These are phyloP conservation scores for Drosophila mulleri DNA, from an alignment of 2,888 invertebrate species.

Conservation along the genomic window DNA sequence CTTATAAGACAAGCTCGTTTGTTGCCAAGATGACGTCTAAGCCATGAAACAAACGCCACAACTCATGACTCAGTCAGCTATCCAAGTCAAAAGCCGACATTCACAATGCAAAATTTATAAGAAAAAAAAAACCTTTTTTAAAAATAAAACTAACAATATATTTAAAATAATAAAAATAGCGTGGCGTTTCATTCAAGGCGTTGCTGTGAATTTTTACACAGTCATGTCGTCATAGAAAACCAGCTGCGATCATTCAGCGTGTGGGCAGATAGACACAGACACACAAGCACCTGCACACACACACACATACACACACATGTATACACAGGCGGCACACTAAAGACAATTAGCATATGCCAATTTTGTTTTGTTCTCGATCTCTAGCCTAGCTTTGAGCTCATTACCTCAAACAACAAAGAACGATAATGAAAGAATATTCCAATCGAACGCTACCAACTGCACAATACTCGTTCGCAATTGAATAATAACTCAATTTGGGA, in stretches of 20 bases:
- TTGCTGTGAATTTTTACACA: constrained; percentile 44
- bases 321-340: constrained; percentile 22
- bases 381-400: constrained; percentile 30
- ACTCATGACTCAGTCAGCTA: constrained; percentile 51
- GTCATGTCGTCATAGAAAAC: constrained; percentile 61
- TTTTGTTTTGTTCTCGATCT: constrained; percentile 57
- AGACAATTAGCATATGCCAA: constrained; percentile 75
- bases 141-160: constrained; percentile 9
- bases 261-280: constrained; percentile 43
- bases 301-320: not conserved
- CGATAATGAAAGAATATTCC: not conserved
- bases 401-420: constrained; percentile 15
- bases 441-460: not conserved
- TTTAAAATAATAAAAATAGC: constrained; percentile 7
- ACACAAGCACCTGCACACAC: not conserved
- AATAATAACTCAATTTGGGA: not conserved
- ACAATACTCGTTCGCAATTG: not conserved
- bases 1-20: constrained; percentile 32
- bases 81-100: constrained; percentile 32
- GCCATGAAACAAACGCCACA: constrained; percentile 13
- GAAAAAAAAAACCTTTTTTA: not conserved
- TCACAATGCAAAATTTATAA: constrained; percentile 44
- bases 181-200: constrained; percentile 56
- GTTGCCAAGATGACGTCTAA: constrained; percentile 69
- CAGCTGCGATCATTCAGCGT: constrained; percentile 27